phyloP scores from a whole-genome alignment of 1,140 invertebrate species.

The Zaprionus inermis region DNA sequence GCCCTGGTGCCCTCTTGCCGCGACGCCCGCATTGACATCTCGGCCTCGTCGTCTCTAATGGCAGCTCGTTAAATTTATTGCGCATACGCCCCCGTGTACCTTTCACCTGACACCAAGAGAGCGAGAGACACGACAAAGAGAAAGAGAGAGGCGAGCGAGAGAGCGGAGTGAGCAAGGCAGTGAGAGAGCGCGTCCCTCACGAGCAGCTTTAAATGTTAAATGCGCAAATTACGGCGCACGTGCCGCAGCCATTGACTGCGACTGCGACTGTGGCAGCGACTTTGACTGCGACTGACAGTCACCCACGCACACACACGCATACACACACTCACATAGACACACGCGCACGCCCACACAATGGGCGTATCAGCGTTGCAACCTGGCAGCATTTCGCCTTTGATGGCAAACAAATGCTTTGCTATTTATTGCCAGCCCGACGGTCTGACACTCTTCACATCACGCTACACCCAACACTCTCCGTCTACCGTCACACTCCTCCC shows the following conservation, averaged over 20 bases:
- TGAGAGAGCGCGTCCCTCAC: conserved; percentile 34
- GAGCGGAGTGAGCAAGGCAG: neutral
- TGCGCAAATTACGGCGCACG: conserved; percentile 77
- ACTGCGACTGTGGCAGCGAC: conserved; percentile 34
- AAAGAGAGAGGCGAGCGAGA: neutral
- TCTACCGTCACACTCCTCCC: neutral
- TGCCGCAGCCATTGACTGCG: conserved; percentile 61
- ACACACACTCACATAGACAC: conserved; percentile 15
- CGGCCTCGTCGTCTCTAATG: conserved; percentile 70
- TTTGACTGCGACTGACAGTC: conserved; percentile 31
- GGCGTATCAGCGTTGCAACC: conserved; percentile 56
- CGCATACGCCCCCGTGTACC: conserved; percentile 76
- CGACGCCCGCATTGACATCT: conserved; percentile 35
- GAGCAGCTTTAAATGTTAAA: conserved; percentile 79
- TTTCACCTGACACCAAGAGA: conserved; percentile 13
- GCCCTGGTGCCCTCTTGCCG: neutral
- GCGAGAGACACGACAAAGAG: conserved; percentile 13
- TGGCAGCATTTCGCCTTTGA: conserved; percentile 71
- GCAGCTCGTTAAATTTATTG: conserved; percentile 80
- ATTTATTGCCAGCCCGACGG: conserved; percentile 66
- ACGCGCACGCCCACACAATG: conserved; percentile 28
- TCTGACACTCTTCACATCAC: conserved; percentile 25
- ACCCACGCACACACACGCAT: conserved; percentile 10
- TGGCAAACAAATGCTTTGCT: conserved; percentile 81
- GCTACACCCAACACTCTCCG: neutral